These are phyloP conservation scores for Epinephelus fuscoguttatus DNA, from an alignment of 2,113 vertebrate genomes.

Conservation along the genomic window DNA sequence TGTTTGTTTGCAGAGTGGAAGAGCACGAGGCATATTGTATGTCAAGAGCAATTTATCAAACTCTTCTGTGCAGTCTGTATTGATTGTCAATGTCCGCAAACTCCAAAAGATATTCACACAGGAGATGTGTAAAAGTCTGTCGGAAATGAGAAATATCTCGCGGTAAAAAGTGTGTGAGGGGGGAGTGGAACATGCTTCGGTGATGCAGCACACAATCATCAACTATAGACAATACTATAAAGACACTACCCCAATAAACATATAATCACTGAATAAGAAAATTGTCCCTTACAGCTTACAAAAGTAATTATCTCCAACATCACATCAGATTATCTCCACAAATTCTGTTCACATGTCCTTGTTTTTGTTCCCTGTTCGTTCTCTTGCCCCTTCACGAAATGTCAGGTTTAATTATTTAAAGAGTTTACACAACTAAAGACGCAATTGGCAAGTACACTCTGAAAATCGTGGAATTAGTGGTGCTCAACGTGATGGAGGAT, in stretches of 20 bases:
- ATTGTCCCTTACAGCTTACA: not conserved
- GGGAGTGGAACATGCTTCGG: not conserved
- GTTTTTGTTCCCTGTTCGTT: not conserved
- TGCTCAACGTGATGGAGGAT: not conserved
- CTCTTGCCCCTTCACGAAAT: not conserved
- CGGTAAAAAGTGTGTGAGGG: not conserved
- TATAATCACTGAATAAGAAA: not conserved
- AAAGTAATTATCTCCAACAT: conserved; percentile 28
- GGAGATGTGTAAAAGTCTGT: conserved; percentile 19
- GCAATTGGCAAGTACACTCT: conserved; percentile 1
- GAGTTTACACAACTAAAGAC: conserved; percentile 1
- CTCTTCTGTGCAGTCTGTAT: conserved; percentile 57
- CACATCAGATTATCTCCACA: conserved; percentile 4
- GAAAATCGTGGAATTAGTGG: not conserved
- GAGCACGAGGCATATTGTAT: conserved; percentile 59
- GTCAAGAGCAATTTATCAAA: conserved; percentile 78
- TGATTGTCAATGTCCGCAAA: conserved; percentile 63
- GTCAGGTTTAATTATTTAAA: conserved; percentile 16
- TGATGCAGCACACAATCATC: conserved; percentile 2
- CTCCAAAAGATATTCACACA: conserved; percentile 39
- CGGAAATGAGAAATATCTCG: conserved; percentile 38
- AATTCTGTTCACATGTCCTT: not conserved
- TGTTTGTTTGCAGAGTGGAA: conserved; percentile 74
- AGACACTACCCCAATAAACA: not conserved
- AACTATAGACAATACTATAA: not conserved